Conservation (phyloP, 2,797 vertebrate genomes). For the Echiichthys vipera region DNA sequence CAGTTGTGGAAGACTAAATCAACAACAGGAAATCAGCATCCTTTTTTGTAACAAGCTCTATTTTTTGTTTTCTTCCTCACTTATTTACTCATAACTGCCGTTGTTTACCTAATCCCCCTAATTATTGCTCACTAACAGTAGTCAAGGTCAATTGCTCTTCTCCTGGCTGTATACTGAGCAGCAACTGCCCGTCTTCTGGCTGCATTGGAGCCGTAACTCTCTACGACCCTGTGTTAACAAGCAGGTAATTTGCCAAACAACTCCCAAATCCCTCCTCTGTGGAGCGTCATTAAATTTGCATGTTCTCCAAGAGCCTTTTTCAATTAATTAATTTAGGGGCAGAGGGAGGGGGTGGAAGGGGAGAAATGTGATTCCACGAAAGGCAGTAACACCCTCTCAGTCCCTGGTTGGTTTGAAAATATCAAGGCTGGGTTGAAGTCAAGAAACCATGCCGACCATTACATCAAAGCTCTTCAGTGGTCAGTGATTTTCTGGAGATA, state of each 20-base stretch:
- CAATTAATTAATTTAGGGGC: slow-evolving; percentile 72
- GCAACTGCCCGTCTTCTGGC: slow-evolving; percentile 51
- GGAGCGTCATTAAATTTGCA: slow-evolving; percentile 81
- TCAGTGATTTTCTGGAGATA: background rate
- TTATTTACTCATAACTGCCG: slow-evolving; percentile 38
- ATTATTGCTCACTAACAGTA: slow-evolving; percentile 63
- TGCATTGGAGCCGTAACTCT: slow-evolving; percentile 61
- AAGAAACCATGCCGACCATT: slow-evolving; percentile 6
- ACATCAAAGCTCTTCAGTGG: background rate
- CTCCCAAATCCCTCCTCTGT: slow-evolving; percentile 78
- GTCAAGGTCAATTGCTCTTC: slow-evolving; percentile 73
- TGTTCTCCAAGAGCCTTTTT: slow-evolving; percentile 72
- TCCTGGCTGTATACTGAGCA: slow-evolving; percentile 51
- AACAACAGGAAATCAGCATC: background rate
- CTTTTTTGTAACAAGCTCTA: background rate
- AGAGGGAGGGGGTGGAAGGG: slow-evolving; percentile 1
- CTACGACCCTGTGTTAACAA: slow-evolving; percentile 77
- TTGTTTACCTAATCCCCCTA: slow-evolving; percentile 66
- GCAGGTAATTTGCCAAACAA: slow-evolving; percentile 84
- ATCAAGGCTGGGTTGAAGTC: slow-evolving; percentile 10
- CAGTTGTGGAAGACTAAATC: background rate
- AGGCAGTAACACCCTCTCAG: slow-evolving; percentile 27
- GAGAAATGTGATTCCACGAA: slow-evolving; percentile 50
- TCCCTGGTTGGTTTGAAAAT: background rate
- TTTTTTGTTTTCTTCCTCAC: background rate